A percentile compares a stretch with the other conserved stretches of the same genome.
These are phyloP conservation scores for Tenodera sinensis DNA, from an alignment of 2,888 invertebrate species.

Conservation along the genomic window DNA sequence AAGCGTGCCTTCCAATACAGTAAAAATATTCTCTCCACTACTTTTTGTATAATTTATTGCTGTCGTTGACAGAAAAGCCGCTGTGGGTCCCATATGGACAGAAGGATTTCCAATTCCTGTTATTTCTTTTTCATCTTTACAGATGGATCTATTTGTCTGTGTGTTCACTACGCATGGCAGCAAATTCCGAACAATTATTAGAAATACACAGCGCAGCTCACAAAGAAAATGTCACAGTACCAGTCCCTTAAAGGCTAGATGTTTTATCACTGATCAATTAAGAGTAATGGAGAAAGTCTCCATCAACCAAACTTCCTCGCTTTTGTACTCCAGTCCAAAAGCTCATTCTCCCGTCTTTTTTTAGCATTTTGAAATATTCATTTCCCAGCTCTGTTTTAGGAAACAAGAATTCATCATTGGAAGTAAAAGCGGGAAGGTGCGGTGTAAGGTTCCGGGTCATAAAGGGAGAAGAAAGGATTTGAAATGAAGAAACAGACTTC, in stretches of 20 bases:
- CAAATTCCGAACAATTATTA: not conserved
- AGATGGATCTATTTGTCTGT: not conserved
- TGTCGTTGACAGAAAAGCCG: not conserved
- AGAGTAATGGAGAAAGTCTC: not conserved
- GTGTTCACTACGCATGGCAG: not conserved
- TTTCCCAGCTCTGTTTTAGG: not conserved
- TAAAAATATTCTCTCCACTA: no score
- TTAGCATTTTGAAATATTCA: not conserved
- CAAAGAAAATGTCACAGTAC: not conserved
- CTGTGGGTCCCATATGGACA: not conserved
- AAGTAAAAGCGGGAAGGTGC: not conserved
- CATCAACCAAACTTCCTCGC: not conserved
- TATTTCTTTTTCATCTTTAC: not conserved
- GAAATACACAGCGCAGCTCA: not conserved
- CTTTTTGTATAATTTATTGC: not conserved
- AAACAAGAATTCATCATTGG: not conserved
- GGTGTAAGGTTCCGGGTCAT: not conserved
- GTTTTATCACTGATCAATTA: not conserved
- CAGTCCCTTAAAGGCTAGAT: not conserved
- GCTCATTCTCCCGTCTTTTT: not conserved
- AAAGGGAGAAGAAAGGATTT: not conserved
- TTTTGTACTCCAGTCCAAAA: not conserved
- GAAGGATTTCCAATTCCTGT: not conserved
- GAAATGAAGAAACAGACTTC: not conserved
- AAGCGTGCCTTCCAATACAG: no score